Evolutionary conservation across 2,113 vertebrate species (phyloP).

Genomic region (Pelmatolapia mariae): DNA sequence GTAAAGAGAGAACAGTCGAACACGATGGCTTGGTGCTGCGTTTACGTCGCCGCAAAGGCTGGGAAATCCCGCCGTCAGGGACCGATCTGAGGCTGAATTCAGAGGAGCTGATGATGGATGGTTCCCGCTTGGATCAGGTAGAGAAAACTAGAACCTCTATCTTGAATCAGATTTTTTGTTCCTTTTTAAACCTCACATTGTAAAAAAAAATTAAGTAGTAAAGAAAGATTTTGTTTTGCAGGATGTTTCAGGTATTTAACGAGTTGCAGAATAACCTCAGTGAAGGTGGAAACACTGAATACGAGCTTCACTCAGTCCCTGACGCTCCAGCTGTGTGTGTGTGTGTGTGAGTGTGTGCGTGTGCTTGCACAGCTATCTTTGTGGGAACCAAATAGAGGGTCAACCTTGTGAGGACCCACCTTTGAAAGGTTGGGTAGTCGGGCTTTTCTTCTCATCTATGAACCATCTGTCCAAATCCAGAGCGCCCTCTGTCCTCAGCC

Average conservation of each 20-base stretch:
- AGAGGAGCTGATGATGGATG: fast-evolving
- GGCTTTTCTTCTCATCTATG: not conserved
- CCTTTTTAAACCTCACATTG: not conserved
- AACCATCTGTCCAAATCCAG: not conserved
- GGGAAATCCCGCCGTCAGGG: constrained; percentile 1
- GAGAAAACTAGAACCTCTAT: not conserved
- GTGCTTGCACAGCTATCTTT: not conserved
- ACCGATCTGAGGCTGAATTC: not conserved
- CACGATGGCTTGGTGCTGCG: constrained; percentile 51
- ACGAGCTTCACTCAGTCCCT: constrained; percentile 7
- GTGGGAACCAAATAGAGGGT: not conserved
- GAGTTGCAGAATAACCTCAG: not conserved
- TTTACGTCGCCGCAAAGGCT: constrained; percentile 18
- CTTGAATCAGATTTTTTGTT: fast-evolving
- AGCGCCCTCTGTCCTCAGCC: not conserved
- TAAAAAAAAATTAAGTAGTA: not conserved
- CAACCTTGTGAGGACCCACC: not conserved
- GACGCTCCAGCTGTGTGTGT: not conserved
- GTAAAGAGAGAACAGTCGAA: constrained; percentile 62
- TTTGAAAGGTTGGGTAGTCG: not conserved
- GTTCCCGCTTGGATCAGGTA: fast-evolving
- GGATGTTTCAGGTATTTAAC: not conserved
- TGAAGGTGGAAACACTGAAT: not conserved
- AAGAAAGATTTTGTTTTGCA: not conserved
- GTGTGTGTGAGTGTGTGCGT: not conserved